These are phyloP conservation scores for Streptopelia turtur DNA, from an alignment of 2,797 vertebrate genomes.

Conservation along the genomic window DNA sequence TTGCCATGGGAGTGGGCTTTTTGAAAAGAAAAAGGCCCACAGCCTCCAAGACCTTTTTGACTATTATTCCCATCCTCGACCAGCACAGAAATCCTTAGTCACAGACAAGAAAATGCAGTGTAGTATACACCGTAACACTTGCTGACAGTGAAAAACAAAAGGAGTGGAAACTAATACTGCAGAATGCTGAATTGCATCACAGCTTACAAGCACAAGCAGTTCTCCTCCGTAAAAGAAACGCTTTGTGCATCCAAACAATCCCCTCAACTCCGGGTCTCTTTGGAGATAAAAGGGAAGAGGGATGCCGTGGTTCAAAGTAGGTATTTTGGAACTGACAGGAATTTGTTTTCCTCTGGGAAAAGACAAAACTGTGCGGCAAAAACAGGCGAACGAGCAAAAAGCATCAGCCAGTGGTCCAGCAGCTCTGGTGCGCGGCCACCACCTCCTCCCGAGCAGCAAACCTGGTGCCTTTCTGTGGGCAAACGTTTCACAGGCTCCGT, in stretches of 20 bases:
- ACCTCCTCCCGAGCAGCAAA: not conserved
- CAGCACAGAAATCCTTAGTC: slow-evolving; percentile 66
- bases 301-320: not conserved
- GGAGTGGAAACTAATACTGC: slow-evolving; percentile 50
- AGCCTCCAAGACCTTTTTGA: slow-evolving; percentile 65
- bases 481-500: not conserved
- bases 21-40: slow-evolving; percentile 72
- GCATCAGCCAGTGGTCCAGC: not conserved
- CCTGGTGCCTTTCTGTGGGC: not conserved
- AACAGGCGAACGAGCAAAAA: not conserved
- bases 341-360: slow-evolving; percentile 21
- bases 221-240: slow-evolving; percentile 57
- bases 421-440: not conserved
- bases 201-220: slow-evolving; percentile 47
- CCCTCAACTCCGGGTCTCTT: not conserved
- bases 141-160: slow-evolving; percentile 73
- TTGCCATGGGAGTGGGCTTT: slow-evolving; percentile 76
- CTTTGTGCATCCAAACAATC: slow-evolving; percentile 60
- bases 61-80: slow-evolving; percentile 53
- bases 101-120: slow-evolving; percentile 58
- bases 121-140: slow-evolving; percentile 61
- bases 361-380: not conserved
- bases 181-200: slow-evolving; percentile 53
- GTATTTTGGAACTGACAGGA: not conserved
- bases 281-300: not conserved